Evolutionary conservation across 1,140 invertebrate genomes (phyloP).

Genomic region (Fopius arisanus): DNA sequence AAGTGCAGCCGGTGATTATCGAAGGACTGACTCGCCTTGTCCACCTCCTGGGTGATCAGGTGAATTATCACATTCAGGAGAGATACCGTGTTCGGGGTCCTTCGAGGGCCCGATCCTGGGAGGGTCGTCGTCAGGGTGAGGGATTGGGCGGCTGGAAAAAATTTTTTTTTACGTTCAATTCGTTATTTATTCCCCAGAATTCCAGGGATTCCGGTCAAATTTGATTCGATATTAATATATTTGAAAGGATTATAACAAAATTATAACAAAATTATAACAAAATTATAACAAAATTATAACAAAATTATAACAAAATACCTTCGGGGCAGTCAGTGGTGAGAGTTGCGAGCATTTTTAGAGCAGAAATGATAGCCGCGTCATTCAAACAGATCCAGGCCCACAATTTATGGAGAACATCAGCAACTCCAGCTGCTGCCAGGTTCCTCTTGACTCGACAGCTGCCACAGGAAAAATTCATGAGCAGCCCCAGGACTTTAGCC

Average conservation of each 20-base stretch:
- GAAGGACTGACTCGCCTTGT: constrained; percentile 57
- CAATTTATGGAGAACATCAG: constrained; percentile 67
- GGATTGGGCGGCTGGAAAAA: constrained; percentile 64
- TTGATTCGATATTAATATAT: too few relatives aligned
- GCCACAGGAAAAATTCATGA: constrained; percentile 66
- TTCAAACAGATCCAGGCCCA: constrained; percentile 66
- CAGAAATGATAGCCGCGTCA: constrained; percentile 53
- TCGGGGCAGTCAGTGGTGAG: constrained; percentile 63
- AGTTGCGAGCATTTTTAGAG: constrained; percentile 65
- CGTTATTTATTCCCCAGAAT: too few relatives aligned
- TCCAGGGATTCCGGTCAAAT: too few relatives aligned
- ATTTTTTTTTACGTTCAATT: too few relatives aligned
- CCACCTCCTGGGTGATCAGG: constrained; percentile 63
- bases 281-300: too few relatives aligned
- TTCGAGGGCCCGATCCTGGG: constrained; percentile 64
- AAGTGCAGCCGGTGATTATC: constrained; percentile 58
- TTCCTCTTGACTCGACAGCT: constrained; percentile 55
- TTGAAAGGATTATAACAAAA: too few relatives aligned
- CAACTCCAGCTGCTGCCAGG: constrained; percentile 57
- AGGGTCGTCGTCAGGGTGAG: constrained; percentile 64
- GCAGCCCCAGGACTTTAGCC: constrained; percentile 57
- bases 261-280: too few relatives aligned
- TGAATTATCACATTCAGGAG: constrained; percentile 63
- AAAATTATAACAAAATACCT: constrained; percentile 61
- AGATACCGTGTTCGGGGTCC: constrained; percentile 63